A percentile compares a stretch with the other conserved stretches of the same genome.
These are phyloP conservation scores for Dromococcyx pavoninus DNA, from an alignment of 2,797 vertebrate genomes.

Conservation along the genomic window DNA sequence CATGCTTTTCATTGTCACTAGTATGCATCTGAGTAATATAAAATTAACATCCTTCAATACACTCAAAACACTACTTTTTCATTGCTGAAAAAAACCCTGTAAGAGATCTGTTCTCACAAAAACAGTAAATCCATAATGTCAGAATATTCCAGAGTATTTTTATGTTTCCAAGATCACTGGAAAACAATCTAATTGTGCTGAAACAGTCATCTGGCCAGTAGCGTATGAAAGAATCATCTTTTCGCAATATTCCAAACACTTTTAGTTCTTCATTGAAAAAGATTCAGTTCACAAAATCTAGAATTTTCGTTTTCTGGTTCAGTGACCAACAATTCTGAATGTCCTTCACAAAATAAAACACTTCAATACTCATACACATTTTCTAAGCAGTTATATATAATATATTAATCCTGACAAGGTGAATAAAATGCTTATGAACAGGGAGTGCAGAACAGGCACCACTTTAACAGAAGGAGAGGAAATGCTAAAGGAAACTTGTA, in stretches of 20 bases:
- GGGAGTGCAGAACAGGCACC: background rate
- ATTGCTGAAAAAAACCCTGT: background rate
- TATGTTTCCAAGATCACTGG: background rate
- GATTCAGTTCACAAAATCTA: background rate
- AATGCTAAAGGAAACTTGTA: slow-evolving; percentile 82
- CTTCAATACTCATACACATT: background rate
- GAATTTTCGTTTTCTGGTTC: background rate
- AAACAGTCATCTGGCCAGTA: background rate
- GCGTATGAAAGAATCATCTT: background rate
- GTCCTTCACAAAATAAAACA: slow-evolving; percentile 19
- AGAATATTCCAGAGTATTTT: background rate
- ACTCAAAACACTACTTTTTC: background rate
- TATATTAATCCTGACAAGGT: background rate
- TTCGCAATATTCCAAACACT: background rate
- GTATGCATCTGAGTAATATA: slow-evolving; percentile 13
- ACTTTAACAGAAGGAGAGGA: slow-evolving; percentile 66
- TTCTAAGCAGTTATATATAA: slow-evolving; percentile 15
- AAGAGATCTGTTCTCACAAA: background rate
- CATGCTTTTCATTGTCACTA: background rate
- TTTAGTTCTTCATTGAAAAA: slow-evolving; percentile 7
- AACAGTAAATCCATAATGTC: background rate
- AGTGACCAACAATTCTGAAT: background rate
- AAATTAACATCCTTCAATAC: slow-evolving; percentile 41
- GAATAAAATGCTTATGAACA: slow-evolving; percentile 69
- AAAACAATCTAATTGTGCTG: background rate